A percentile compares a stretch with the other conserved stretches of the same genome.
phyloP scores from a whole-genome alignment of 2,797 vertebrate genomes.

The Rachycentron canadum region DNA sequence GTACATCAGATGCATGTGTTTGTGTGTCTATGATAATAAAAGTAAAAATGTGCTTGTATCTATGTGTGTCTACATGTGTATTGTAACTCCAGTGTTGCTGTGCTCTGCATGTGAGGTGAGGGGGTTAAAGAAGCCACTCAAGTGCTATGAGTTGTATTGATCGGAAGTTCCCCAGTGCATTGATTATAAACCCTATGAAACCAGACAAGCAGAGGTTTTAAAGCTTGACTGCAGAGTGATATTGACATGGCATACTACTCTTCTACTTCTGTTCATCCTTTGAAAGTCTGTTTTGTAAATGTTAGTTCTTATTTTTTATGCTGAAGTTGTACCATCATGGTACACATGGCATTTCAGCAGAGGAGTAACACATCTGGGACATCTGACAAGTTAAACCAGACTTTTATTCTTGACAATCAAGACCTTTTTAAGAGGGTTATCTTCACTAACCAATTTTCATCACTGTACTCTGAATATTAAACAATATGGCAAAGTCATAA shows the following conservation, averaged over 20 bases:
- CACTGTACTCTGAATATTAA: constrained; percentile 5
- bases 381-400: constrained; percentile 1
- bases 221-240: constrained; percentile 63
- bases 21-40: constrained; percentile 10
- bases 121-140: constrained; percentile 74
- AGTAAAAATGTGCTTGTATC: not conserved
- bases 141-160: constrained; percentile 78
- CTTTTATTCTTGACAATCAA: not conserved
- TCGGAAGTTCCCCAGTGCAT: constrained; percentile 71
- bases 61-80: constrained; percentile 23
- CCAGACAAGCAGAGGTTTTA: constrained; percentile 69
- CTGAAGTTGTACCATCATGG: not conserved
- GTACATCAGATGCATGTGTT: not conserved
- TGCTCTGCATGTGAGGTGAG: constrained; percentile 45
- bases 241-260: constrained; percentile 56
- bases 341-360: constrained; percentile 26
- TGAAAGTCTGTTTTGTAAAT: constrained; percentile 55
- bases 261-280: constrained; percentile 43
- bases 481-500: not conserved
- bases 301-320: constrained; percentile 38
- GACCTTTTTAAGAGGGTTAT: not conserved
- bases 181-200: constrained; percentile 76
- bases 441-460: not conserved
- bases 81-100: constrained; percentile 27
- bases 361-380: constrained; percentile 14